phyloP scores from a whole-genome alignment of 2,113 vertebrate genomes.

The Prunella fulvescens region DNA sequence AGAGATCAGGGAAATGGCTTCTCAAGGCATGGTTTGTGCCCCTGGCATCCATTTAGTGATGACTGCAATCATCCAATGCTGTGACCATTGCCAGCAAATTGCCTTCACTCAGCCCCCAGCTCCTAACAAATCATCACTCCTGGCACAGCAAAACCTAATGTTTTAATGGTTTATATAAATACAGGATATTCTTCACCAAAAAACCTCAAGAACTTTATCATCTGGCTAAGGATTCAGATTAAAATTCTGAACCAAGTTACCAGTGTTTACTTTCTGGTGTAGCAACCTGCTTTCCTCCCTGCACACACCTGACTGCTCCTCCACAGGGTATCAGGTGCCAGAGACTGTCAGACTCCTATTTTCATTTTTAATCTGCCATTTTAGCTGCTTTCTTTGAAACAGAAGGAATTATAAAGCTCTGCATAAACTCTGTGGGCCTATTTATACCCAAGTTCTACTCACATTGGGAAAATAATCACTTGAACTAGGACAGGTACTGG shows the following conservation, averaged over 20 bases:
- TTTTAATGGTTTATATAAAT: neutral
- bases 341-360: neutral
- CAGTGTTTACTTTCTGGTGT: conserved; percentile 55
- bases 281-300: conserved; percentile 3
- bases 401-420: conserved; percentile 30
- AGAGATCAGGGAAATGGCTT: neutral
- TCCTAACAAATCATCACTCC: neutral
- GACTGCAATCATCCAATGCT: neutral
- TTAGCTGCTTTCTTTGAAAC: neutral
- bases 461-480: neutral
- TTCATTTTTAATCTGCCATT: neutral
- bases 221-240: neutral
- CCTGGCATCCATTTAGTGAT: neutral
- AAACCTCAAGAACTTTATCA: neutral
- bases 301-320: conserved; percentile 26
- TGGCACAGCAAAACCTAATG: neutral
- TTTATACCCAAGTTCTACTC: neutral
- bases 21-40: neutral
- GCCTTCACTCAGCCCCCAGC: neutral
- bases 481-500: neutral
- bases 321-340: conserved; percentile 59
- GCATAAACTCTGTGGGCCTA: neutral
- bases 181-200: neutral
- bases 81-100: neutral
- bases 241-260: neutral